Conservation (phyloP, 2,888 invertebrate genomes). For the Standfussiana lucernea region DNA sequence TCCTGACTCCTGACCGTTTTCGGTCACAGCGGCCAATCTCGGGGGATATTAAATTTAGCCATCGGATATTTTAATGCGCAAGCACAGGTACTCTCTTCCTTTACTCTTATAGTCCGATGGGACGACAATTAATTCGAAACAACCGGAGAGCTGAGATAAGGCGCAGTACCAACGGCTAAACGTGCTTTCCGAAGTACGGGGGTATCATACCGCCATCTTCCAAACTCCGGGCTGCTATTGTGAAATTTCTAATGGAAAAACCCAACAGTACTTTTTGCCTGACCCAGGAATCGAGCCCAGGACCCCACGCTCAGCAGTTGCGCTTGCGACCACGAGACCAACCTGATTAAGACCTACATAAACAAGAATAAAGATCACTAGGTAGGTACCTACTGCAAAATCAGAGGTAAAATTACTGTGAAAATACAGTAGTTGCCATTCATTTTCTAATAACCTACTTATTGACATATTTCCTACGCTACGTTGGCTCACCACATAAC, state of each 20-base stretch:
- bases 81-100: neutral
- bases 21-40: neutral
- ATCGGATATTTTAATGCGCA: neutral
- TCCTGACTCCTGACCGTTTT: neutral
- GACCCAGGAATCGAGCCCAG: neutral
- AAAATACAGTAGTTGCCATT: neutral
- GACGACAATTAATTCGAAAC: neutral
- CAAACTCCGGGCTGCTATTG: neutral
- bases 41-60: neutral
- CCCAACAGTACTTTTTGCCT: neutral
- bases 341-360: neutral
- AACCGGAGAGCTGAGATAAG: neutral
- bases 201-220: neutral
- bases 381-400: neutral
- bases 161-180: neutral
- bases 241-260: neutral
- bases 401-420: neutral
- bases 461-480: slow-evolving; percentile 4
- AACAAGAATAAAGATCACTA: neutral
- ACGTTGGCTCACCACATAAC: slow-evolving; percentile 31
- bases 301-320: neutral
- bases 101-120: neutral
- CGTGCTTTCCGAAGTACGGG: neutral
- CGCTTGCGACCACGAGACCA: neutral
- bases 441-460: neutral